phyloP scores from a whole-genome alignment of 1,140 invertebrate genomes.

The Drosophila prosaltans region DNA sequence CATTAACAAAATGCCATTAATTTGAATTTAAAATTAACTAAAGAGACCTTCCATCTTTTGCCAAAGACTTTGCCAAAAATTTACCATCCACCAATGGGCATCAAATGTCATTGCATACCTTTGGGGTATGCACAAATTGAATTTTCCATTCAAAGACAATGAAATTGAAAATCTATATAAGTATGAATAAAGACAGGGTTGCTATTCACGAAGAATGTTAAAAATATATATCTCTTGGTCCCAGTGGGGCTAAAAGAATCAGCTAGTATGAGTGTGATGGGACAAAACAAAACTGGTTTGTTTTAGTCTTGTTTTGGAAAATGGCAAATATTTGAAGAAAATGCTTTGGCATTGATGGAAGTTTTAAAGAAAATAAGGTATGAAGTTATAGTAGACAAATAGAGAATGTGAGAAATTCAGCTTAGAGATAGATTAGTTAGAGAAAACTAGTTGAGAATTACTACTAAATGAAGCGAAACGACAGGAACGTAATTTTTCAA shows the following conservation, averaged over 20 bases:
- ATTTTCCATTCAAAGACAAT: constrained; percentile 76
- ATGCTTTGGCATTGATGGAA: no score
- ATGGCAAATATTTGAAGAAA: neutral
- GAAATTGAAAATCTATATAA: constrained; percentile 18
- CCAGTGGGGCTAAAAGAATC: neutral
- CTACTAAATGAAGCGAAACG: no score
- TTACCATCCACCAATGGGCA: constrained; percentile 46
- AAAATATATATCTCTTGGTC: neutral
- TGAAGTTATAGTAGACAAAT: no score
- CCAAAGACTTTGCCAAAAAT: neutral
- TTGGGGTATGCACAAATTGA: constrained; percentile 57
- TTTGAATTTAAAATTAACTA: constrained; percentile 71
- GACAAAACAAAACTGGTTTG: neutral
- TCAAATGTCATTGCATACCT: constrained; percentile 65
- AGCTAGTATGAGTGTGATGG: neutral
- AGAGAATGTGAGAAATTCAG: no score
- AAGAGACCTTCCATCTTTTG: neutral
- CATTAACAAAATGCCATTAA: constrained; percentile 51
- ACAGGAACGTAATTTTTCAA: no score
- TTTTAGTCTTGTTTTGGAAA: neutral
- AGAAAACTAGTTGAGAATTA: no score
- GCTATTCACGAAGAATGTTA: constrained; percentile 23
- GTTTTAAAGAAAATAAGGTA: no score
- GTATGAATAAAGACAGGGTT: no score
- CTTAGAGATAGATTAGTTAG: no score